Percentiles rank a stretch among this genome's conserved stretches.
phyloP scores from a whole-genome alignment of 2,797 vertebrate genomes.

The Tragopan temminckii region DNA sequence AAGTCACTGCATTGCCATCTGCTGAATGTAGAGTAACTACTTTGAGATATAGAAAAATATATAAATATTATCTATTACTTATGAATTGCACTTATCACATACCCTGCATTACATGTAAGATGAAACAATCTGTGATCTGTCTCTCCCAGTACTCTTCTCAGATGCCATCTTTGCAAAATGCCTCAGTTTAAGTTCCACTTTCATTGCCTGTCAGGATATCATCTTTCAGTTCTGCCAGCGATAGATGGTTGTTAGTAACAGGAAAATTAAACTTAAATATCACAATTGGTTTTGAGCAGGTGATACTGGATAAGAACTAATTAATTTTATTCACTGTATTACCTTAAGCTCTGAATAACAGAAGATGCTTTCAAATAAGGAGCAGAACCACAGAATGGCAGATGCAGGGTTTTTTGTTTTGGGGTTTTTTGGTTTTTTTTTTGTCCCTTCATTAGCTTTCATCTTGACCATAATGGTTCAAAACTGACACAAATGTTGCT shows the following conservation, averaged over 20 bases:
- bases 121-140: not conserved
- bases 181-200: not conserved
- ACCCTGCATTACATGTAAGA: not conserved
- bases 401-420: not conserved
- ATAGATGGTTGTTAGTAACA: not conserved
- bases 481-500: slow-evolving; percentile 30
- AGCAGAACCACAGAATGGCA: not conserved
- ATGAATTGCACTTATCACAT: not conserved
- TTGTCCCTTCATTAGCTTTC: not conserved
- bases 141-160: not conserved
- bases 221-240: not conserved
- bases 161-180: not conserved
- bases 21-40: slow-evolving; percentile 19
- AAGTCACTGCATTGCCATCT: not conserved
- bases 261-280: not conserved
- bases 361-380: not conserved
- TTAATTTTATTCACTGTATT: not conserved
- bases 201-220: not conserved
- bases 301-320: not conserved
- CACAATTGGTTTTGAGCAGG: not conserved
- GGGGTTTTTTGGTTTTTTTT: not conserved
- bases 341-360: not conserved
- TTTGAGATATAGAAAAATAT: slow-evolving; percentile 4
- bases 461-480: not conserved
- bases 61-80: not conserved